A percentile compares a stretch with the other conserved stretches of the same genome.
These are phyloP conservation scores for Stramonita haemastoma DNA, from an alignment of 2,888 invertebrate genomes.

Conservation along the genomic window DNA sequence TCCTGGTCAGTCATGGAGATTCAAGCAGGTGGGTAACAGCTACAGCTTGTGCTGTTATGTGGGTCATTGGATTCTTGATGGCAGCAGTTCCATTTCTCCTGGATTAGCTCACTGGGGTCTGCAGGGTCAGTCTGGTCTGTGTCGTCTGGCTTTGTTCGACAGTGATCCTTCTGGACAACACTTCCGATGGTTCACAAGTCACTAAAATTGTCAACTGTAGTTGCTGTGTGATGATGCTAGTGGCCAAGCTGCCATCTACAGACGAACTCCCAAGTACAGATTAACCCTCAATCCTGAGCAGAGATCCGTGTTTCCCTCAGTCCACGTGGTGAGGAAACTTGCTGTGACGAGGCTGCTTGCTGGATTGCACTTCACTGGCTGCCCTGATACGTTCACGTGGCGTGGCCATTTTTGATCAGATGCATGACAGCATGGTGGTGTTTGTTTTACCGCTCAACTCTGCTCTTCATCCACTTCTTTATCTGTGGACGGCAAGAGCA, in stretches of 20 bases:
- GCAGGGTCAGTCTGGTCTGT: neutral
- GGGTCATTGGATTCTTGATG: neutral
- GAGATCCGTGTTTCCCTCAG: neutral
- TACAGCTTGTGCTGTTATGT: neutral
- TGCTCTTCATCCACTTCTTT: neutral
- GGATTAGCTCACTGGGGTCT: neutral
- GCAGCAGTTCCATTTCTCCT: neutral
- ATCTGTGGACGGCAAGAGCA: neutral
- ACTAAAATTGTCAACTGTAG: neutral
- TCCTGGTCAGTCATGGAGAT: neutral
- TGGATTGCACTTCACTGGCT: neutral
- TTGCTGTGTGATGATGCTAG: neutral
- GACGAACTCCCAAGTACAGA: neutral
- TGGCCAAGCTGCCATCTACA: neutral
- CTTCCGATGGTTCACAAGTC: neutral
- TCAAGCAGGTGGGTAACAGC: too few relatives aligned
- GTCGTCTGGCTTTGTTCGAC: neutral
- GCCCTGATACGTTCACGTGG: neutral
- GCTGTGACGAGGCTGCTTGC: neutral
- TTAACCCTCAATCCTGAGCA: neutral
- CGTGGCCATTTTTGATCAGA: too few relatives aligned
- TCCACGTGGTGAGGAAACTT: neutral
- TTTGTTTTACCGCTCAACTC: neutral
- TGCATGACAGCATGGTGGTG: neutral
- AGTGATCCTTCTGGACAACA: neutral